These are phyloP conservation scores for Sphaeramia orbicularis DNA, from an alignment of 2,797 vertebrate genomes.

Conservation along the genomic window DNA sequence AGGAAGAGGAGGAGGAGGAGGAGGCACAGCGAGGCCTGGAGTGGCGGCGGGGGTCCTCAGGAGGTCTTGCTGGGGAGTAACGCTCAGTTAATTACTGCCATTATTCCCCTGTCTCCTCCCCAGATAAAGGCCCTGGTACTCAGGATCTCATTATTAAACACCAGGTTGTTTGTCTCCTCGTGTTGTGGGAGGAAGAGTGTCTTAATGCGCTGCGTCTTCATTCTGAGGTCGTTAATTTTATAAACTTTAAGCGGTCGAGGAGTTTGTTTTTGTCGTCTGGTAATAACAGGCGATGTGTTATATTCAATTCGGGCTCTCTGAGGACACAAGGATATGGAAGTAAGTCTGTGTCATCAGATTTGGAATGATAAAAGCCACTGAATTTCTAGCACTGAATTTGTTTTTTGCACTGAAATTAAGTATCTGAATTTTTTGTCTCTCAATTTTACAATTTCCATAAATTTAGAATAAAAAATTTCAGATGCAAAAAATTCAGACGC, in stretches of 20 bases:
- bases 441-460: too few species aligned
- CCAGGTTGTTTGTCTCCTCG: constrained; percentile 55
- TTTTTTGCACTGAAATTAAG: too few species aligned
- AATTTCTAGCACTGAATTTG: too few species aligned
- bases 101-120: constrained; percentile 63
- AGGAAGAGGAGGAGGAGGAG: constrained; percentile 22
- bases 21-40: constrained; percentile 4
- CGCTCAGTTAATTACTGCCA: constrained; percentile 70
- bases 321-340: too few species aligned
- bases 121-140: constrained; percentile 50
- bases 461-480: too few species aligned
- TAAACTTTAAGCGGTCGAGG: constrained; percentile 19
- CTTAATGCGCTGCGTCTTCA: constrained; percentile 40
- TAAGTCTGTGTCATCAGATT: too few species aligned
- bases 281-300: too few species aligned
- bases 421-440: too few species aligned
- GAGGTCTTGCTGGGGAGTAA: constrained; percentile 47
- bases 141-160: constrained; percentile 55
- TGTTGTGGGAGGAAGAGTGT: constrained; percentile 50
- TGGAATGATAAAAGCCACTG: too few species aligned
- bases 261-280: constrained; percentile 18
- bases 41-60: constrained; percentile 38
- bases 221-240: constrained; percentile 25
- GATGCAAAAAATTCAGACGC: too few species aligned
- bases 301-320: too few species aligned